phyloP scores from a whole-genome alignment of 1,140 invertebrate species.

The Bradynema listronoti region DNA sequence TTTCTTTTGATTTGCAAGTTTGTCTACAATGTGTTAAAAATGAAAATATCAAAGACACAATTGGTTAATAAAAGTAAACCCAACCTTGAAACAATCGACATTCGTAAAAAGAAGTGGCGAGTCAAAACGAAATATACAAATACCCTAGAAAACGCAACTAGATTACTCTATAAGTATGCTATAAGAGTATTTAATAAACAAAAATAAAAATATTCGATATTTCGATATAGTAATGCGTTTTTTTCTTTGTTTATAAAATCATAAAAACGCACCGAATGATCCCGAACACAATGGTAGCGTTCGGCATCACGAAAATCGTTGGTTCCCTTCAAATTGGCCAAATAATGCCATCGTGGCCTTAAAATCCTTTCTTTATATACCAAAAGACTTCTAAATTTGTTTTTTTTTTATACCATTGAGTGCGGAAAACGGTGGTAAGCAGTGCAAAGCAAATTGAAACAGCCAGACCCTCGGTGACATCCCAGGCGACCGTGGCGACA shows the following conservation, averaged over 20 bases:
- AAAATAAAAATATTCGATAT: no score
- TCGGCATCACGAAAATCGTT: constrained; percentile 44
- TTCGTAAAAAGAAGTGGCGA: constrained; percentile 52
- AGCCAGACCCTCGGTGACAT: constrained; percentile 47
- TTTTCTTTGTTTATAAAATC: no score
- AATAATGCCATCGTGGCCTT: constrained; percentile 41
- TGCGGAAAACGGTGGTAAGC: constrained; percentile 47
- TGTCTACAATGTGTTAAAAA: no score
- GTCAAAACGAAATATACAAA: constrained; percentile 44
- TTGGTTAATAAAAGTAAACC: no score
- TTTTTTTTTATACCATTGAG: constrained; percentile 38
- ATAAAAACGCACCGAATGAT: constrained; percentile 14
- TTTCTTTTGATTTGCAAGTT: no score
- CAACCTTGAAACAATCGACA: constrained; percentile 53
- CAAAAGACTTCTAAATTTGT: constrained; percentile 5
- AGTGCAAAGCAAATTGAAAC: constrained; percentile 44
- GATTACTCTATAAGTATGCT: no score
- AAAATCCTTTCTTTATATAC: constrained; percentile 15
- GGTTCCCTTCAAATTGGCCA: constrained; percentile 40
- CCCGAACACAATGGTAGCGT: constrained; percentile 30
- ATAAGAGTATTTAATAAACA: no score
- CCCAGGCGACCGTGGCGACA: constrained; percentile 36
- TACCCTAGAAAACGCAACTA: constrained; percentile 23
- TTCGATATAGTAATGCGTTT: no score
- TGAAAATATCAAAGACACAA: no score